Evolutionary conservation across 2,888 invertebrate species (phyloP).

Genomic region (Subacronicta megacephala): DNA sequence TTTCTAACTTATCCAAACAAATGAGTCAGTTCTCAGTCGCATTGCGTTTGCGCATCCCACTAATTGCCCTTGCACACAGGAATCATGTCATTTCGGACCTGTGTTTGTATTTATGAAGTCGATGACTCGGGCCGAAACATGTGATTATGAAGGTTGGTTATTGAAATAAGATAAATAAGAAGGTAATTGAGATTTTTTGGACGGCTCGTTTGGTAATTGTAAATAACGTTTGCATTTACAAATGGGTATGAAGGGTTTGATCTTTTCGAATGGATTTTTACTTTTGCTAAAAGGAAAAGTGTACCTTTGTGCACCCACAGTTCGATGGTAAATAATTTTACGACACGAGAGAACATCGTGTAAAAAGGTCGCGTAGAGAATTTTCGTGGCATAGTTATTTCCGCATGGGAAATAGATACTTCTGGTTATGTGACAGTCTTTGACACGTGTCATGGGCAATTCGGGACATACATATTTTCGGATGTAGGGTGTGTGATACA

Average conservation of each 20-base stretch:
- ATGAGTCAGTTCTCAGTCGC: constrained; percentile 43
- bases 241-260: not conserved
- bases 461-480: too few relatives aligned
- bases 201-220: not conserved
- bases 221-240: not conserved
- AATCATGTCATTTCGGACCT: constrained; percentile 33
- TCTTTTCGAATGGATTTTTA: not conserved
- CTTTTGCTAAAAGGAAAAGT: too few relatives aligned
- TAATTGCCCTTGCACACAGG: constrained; percentile 20
- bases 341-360: too few relatives aligned
- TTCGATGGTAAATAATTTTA: too few relatives aligned
- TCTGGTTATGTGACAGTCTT: too few relatives aligned
- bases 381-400: too few relatives aligned
- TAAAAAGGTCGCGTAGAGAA: too few relatives aligned
- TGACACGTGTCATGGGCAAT: too few relatives aligned
- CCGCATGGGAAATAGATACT: too few relatives aligned
- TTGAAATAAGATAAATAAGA: constrained; percentile 20
- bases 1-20: constrained; percentile 23
- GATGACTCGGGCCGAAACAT: constrained; percentile 42
- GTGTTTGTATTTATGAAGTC: constrained; percentile 44
- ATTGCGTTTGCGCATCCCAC: constrained; percentile 13
- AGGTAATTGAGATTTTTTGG: constrained; percentile 18
- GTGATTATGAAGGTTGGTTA: constrained; percentile 33
- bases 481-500: too few relatives aligned
- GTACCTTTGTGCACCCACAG: too few relatives aligned